Base-by-base conservation (phyloP, 1,140 invertebrate species). In the Pseudomyrmex dendroicus region DNA sequence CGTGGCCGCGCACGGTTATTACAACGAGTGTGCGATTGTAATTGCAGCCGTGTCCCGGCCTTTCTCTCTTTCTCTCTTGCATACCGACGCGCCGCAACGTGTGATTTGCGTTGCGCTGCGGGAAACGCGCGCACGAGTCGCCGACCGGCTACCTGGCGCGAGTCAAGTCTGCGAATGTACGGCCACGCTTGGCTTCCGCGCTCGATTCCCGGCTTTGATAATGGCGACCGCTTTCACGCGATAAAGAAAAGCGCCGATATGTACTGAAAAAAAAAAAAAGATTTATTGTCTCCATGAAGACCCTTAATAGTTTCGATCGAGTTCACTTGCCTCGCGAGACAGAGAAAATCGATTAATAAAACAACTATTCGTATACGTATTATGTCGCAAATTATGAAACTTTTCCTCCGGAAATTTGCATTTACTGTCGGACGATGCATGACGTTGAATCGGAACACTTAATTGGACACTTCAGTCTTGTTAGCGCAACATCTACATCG, bases 1-100 rank as follows among this genome's bases (percentile, higher is more conserved):
- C 70, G 83, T 63, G 61, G 48, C 50, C 77, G 86, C 80, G 61
- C 73, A 85, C 84, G 63, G 86, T 88, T 88, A 88, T 88, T 88
- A 88, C 84, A 85, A 62, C 64, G 57, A 72, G 72, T 67, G 73
- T 73, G 78, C 62, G 83, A 73, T 87, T 87, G 84, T 88, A 88
- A 88, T 88, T 88, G 87, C 83, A 44, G 77, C 61, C 73, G 57
- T 35, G 74, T 17, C 10, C 73, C 62, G 35, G 61, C 59, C 25
- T 22, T 70, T 57, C 48, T 61, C 22, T 3, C 62, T 15, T 61
- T 73, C 57, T 72, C 20, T 73, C 68, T n/a, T 56, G 66, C 78
- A 73, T 82, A 54, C 59, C 78, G 70, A 44, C 57, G 59, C 25
- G 76, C 67, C 9, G 35, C 35, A 83, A 86, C 85, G 87, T 88